Base-by-base conservation (phyloP, 2,113 vertebrate species). In the Tupaia tana region DNA sequence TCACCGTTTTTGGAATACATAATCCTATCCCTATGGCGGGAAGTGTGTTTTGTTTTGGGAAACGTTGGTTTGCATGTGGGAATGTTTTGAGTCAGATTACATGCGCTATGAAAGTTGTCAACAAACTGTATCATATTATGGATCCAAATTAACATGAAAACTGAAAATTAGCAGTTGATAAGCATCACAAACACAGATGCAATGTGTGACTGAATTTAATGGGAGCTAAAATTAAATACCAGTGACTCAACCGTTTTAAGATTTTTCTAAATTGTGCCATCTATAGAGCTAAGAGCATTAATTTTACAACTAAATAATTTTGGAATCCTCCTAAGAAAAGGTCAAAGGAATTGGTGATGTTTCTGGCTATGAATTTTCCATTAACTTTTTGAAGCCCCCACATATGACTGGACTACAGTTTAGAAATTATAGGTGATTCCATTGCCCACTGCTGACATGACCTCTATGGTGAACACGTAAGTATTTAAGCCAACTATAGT, bases 81-180 rank as follows among this genome's bases (percentile, higher is more conserved):
- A 59, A n/a, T 9, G 22, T 95, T 94, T 86, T 73, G 64, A 67
- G 81, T 94, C 75, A 1, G 14, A 81, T 71, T 66, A 80, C 54
- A 18, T 3, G 24, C 71, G 66, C 85, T 82, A 54, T 4, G n/a
- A 52, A 73, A 74, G n/a, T 29, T 78, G 67, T 54, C 80, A 95
- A 66, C 71, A 85, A 86, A 93, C 69, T n/a, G 71, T 34, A 25
- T 88, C 90, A 54, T 31, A 54, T 83, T 25, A 54, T 24, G 43
- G 56, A 86, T 80, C 70, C 84, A 54, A 93, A 95, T 89, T n/a
- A 73, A 75, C 87, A 64, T 3, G 71, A 75, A 78, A 93, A 93
- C 89, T 79, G 83, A 81, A 61, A 86, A 77, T 25, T 14, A 79
- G 92, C 88, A 43, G 73, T 54, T 61, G 86, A 69, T 29, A 31